These are phyloP conservation scores for Oreocharis arfaki DNA, from an alignment of 2,113 vertebrate genomes.

Conservation along the genomic window DNA sequence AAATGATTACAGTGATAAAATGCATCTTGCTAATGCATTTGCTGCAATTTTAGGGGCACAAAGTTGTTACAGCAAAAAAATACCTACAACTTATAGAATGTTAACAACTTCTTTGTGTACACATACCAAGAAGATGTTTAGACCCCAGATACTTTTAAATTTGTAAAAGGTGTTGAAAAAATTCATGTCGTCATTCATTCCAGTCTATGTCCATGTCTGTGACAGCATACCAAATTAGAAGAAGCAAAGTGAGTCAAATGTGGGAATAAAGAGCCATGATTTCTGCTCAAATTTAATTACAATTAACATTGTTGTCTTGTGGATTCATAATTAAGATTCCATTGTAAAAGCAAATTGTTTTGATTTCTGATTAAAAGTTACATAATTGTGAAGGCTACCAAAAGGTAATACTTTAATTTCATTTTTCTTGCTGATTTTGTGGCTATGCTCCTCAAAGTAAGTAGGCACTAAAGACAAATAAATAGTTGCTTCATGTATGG, in stretches of 20 bases:
- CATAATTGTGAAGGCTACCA: background rate
- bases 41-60: background rate
- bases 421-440: background rate
- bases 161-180: background rate
- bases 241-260: background rate
- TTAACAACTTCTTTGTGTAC: background rate
- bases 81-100: background rate
- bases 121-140: background rate
- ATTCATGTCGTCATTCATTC: background rate
- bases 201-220: background rate
- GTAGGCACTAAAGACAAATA: background rate
- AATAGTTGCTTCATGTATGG: fast-evolving
- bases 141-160: background rate
- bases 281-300: background rate
- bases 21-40: background rate
- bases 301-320: background rate
- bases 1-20: background rate
- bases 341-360: background rate
- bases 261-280: background rate
- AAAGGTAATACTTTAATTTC: background rate
- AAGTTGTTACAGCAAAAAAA: background rate
- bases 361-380: background rate
- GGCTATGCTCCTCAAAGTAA: background rate
- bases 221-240: background rate
- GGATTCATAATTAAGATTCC: background rate